phyloP scores from a whole-genome alignment of 2,797 vertebrate genomes.

The Vultur gryphus region DNA sequence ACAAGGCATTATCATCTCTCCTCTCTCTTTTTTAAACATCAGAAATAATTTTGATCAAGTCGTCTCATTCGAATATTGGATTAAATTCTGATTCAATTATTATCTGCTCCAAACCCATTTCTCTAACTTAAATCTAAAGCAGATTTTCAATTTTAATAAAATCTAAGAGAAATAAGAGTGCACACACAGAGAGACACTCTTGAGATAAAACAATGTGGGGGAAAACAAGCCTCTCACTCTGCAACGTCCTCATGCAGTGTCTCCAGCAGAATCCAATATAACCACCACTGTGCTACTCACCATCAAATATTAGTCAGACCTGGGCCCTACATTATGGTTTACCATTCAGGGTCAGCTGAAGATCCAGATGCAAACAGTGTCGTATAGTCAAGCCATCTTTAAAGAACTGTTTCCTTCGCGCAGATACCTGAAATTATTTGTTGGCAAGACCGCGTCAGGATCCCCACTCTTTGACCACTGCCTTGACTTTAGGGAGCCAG shows the following conservation, averaged over 20 bases:
- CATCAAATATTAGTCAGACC: not conserved
- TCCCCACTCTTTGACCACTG: not conserved
- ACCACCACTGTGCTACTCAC: not conserved
- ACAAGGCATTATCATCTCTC: not conserved
- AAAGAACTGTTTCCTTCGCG: not conserved
- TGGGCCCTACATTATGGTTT: not conserved
- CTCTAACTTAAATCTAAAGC: not conserved
- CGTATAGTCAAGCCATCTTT: not conserved
- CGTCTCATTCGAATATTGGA: not conserved
- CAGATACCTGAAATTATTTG: not conserved
- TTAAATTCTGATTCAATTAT: not conserved
- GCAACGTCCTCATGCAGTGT: accelerated
- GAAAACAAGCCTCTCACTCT: not conserved
- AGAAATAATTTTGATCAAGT: not conserved
- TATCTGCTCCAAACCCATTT: not conserved
- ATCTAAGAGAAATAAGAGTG: not conserved
- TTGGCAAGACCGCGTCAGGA: accelerated
- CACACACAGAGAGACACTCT: not conserved
- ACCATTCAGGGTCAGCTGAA: not conserved
- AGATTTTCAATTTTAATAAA: not conserved
- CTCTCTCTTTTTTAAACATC: not conserved
- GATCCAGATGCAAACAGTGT: not conserved
- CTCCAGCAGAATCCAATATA: not conserved
- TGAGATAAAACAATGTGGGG: not conserved
- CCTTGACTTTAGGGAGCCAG: not conserved